Evolutionary conservation across 2,113 vertebrate genomes (phyloP), one percentile per base, ranked within the genome.

Genomic region (Xiphorhynchus elegans): DNA sequence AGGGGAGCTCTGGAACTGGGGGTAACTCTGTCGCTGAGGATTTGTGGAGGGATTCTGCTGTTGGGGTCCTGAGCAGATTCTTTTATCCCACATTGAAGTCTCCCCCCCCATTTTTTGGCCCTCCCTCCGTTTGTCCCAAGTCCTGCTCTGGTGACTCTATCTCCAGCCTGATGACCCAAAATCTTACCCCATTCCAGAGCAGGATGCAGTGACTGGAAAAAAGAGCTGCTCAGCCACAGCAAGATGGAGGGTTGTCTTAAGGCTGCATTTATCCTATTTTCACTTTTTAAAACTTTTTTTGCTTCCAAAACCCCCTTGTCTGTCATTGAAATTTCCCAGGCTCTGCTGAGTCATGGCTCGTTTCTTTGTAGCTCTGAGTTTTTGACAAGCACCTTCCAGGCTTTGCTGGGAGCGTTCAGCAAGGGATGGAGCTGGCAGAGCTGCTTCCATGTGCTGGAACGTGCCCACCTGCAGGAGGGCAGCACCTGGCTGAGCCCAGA

Each of bases 281-380:
- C 59, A 69, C 31, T 3, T 37, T 46, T 58, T 39, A 4, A 35
- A 17, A 12, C 23, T 7, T 7, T 39, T 6, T 39, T 6, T 75
- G 46, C 39, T 20, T 40, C 13, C 12, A 26, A 74, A 84, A 31
- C 50, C 52, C 28, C 53, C 39, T 10, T 19, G 7, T 49, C 7
- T 78, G 23, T 37, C 35, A 47, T 2, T 91, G 72, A 56, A 23
- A 62, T 67, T 86, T 89, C 81, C 72, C 47, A 66, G 72, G 37
- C 37, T 20, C 21, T 91, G 92, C 92, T 95, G 94, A 95, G 85
- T 89, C 85, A 92, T 35, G 55, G 52, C 81, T 79, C 58, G 44
- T 59, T 83, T 39, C 24, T 89, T 24, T 75, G 77, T 64, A 62
- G 67, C 46, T 75, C 46, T 39, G 50, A 55, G 56, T 40, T 86